These are phyloP conservation scores for Potorous gilbertii DNA, from an alignment of 2,797 vertebrate species.

Conservation along the genomic window DNA sequence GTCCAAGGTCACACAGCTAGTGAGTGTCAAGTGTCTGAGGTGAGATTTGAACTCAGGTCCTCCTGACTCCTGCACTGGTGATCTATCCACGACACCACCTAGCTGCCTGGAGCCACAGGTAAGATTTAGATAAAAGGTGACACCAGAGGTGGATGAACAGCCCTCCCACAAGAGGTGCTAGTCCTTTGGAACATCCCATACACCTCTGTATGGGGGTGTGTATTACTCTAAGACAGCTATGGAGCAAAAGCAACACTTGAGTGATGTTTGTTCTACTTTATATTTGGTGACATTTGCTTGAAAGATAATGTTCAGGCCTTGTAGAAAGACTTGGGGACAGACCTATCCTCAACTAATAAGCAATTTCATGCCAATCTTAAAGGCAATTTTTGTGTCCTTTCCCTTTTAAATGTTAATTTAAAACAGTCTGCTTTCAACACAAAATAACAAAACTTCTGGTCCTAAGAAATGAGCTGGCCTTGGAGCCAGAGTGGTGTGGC, in stretches of 20 bases:
- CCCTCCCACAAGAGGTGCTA: background rate
- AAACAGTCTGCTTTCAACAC: slow-evolving; percentile 27
- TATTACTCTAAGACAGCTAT: slow-evolving; percentile 46
- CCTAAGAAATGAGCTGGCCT: slow-evolving; percentile 10
- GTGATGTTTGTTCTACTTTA: slow-evolving; percentile 58
- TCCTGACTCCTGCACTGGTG: too few relatives aligned
- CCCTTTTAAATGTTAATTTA: slow-evolving; percentile 37
- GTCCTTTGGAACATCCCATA: background rate
- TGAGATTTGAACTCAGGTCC: too few relatives aligned
- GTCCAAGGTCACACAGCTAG: too few relatives aligned
- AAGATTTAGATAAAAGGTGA: background rate
- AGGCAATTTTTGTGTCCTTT: slow-evolving; percentile 32
- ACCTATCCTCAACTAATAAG: slow-evolving; percentile 46
- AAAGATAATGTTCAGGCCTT: slow-evolving; percentile 54
- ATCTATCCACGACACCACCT: background rate
- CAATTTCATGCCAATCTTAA: slow-evolving; percentile 36
- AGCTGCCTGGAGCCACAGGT: background rate
- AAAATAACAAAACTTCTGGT: slow-evolving; percentile 8
- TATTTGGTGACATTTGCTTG: slow-evolving; percentile 33
- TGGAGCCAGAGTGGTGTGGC: background rate
- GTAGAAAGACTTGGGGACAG: slow-evolving; percentile 39
- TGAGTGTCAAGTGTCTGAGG: too few relatives aligned
- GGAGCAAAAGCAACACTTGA: slow-evolving; percentile 67
- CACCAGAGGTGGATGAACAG: background rate
- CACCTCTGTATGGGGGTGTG: background rate